Base-by-base conservation (phyloP, 2,797 vertebrate species). In the Helarctos malayanus region DNA sequence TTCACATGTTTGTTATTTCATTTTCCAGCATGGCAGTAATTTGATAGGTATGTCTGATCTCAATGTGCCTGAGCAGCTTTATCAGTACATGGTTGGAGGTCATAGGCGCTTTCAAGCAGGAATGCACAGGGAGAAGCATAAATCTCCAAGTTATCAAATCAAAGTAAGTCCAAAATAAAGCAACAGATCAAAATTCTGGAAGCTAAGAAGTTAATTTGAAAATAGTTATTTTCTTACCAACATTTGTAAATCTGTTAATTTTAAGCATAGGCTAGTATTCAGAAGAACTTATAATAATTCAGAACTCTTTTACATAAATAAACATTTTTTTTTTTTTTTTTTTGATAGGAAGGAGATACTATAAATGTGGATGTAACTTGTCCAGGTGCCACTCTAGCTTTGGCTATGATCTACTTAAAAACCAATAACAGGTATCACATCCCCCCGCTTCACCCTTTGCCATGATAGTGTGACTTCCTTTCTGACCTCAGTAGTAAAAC, bases 351-450 rank as follows among this genome's bases (percentile, higher is more conserved):
- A 98, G 99, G 99, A 61, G 99, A 99, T 98, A 99, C 99, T 41
- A 99, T 99, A 97, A 99, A 99, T 2, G 99, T 99, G 94, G 99
- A 99, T 0, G 99, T 99, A 93, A 99, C 99, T 1, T 99, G 99
- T 98, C 99, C 99, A 0, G 99, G 99, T 21, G 99, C 99, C 73
- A 99, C 99, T 0, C 98, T 99, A 11, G 99, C 99, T 1, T 99
- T 99, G 68, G 99, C 99, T 57, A 99, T 99, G 99, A 99, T 99
- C 98, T 99, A 99, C 98, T 98, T 99, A 47, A 99, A 99, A 99
- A 99, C 99, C 92, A 99, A 99, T 97, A 99, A 99, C 99, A 99
- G 99, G 99, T 99, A 98, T 59, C 29, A 14, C 38, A 2, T 49
- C 54, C 29, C 13, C 21, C 32, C 9, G 27, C 3, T 23, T 47